Conservation (phyloP, 2,888 invertebrate species). For the Andrena trimmerana region DNA sequence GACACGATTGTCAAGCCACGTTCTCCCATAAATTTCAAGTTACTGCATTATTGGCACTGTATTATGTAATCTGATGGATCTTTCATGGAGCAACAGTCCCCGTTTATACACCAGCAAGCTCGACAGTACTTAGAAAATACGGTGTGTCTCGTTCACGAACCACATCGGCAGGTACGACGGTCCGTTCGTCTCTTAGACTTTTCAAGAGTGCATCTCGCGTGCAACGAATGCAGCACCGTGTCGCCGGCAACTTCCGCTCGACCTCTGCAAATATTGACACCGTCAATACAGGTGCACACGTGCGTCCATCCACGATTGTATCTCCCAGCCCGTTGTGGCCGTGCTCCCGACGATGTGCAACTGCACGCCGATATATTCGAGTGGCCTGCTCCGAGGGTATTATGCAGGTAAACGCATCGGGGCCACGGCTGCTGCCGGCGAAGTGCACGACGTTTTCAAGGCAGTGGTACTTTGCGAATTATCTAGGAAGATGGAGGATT, state of each 20-base stretch:
- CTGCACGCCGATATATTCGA: conserved; percentile 9
- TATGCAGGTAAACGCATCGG: conserved; percentile 15
- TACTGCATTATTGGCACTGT: conserved; percentile 1
- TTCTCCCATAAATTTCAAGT: conserved; percentile 3
- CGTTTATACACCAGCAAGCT: neutral
- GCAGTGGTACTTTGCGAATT: neutral
- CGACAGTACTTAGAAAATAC: neutral
- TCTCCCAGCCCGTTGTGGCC: conserved; percentile 12
- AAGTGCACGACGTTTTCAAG: neutral
- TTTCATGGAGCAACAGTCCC: neutral
- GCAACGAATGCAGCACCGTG: conserved; percentile 30
- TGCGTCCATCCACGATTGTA: conserved; percentile 22
- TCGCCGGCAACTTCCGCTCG: conserved; percentile 50
- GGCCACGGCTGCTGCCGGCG: neutral
- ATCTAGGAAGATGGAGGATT: no score
- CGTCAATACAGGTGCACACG: conserved; percentile 45
- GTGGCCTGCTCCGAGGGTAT: conserved; percentile 8
- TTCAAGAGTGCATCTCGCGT: conserved; percentile 48
- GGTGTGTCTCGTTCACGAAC: neutral
- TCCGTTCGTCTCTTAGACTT: conserved; percentile 11
- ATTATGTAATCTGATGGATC: conserved; percentile 8
- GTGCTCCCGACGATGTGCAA: conserved; percentile 17
- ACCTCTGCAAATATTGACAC: conserved; percentile 58
- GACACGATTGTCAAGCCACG: neutral
- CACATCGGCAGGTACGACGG: conserved; percentile 12